Percentiles rank a stretch among this genome's conserved stretches.
phyloP scores from a whole-genome alignment of 2,113 vertebrate species.

The Macrotis lagotis region DNA sequence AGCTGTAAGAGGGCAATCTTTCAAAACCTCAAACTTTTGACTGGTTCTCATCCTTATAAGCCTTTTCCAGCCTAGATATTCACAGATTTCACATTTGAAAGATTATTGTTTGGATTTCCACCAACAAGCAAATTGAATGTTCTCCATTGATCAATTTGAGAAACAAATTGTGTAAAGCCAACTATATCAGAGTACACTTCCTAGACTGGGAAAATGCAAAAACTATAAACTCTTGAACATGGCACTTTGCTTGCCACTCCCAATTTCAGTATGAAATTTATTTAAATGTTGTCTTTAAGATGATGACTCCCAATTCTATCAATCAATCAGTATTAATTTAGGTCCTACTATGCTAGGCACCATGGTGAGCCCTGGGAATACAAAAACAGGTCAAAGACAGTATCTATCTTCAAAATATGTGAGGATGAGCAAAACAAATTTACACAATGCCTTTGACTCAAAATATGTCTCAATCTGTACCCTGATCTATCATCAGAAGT shows the following conservation, averaged over 20 bases:
- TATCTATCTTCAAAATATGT: not conserved
- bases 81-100: constrained; percentile 93
- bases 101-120: constrained; percentile 93
- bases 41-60: constrained; percentile 89
- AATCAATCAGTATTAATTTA: too few species aligned
- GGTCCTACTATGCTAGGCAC: not conserved
- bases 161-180: not conserved
- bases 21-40: not conserved
- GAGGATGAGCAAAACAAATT: not conserved
- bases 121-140: constrained; percentile 97
- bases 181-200: not conserved
- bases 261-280: too few species aligned
- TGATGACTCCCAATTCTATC: too few species aligned
- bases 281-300: too few species aligned
- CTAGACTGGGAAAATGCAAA: not conserved
- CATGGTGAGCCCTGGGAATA: not conserved
- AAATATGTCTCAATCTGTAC: not conserved
- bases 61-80: constrained; percentile 95
- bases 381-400: not conserved
- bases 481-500: not conserved
- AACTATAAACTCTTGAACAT: rapidly evolving
- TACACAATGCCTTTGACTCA: not conserved
- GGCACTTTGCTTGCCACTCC: too few species aligned
- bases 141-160: constrained; percentile 94
- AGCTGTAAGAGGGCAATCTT: not conserved